Evolutionary conservation across 2,888 invertebrate species (phyloP).

Genomic region (Mycalesis mineus): DNA sequence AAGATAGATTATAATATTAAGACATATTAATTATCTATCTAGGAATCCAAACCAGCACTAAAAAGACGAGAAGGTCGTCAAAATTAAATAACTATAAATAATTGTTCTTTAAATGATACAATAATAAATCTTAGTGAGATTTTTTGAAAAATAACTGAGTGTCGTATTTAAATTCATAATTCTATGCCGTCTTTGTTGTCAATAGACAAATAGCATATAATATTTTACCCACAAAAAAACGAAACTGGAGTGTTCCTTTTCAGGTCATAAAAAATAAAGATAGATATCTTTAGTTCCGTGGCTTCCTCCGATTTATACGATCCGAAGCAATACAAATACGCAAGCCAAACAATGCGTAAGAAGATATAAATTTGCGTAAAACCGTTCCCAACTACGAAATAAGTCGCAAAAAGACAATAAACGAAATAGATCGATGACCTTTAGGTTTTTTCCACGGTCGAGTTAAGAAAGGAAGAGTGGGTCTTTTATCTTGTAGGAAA

Average conservation of each 20-base stretch:
- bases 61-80: too few relatives aligned
- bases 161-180: too few relatives aligned
- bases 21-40: too few relatives aligned
- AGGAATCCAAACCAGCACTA: too few relatives aligned
- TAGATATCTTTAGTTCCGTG: neutral
- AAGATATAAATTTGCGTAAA: neutral
- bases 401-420: conserved; percentile 10
- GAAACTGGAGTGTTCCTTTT: neutral
- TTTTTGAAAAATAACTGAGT: too few relatives aligned
- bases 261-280: neutral
- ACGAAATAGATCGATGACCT: conserved; percentile 13
- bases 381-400: conserved; percentile 3
- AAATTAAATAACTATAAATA: too few relatives aligned
- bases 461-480: conserved; percentile 7
- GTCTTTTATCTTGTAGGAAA: conserved; percentile 11
- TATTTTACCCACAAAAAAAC: too few relatives aligned
- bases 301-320: neutral
- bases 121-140: too few relatives aligned
- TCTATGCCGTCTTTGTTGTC: too few relatives aligned
- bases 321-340: neutral
- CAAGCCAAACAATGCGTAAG: conserved; percentile 2
- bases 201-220: too few relatives aligned
- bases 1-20: too few relatives aligned
- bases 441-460: conserved; percentile 7
- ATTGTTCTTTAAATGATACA: too few relatives aligned